These are phyloP conservation scores for Tenebrosternarchus preto DNA, from an alignment of 2,113 vertebrate genomes.

Conservation along the genomic window DNA sequence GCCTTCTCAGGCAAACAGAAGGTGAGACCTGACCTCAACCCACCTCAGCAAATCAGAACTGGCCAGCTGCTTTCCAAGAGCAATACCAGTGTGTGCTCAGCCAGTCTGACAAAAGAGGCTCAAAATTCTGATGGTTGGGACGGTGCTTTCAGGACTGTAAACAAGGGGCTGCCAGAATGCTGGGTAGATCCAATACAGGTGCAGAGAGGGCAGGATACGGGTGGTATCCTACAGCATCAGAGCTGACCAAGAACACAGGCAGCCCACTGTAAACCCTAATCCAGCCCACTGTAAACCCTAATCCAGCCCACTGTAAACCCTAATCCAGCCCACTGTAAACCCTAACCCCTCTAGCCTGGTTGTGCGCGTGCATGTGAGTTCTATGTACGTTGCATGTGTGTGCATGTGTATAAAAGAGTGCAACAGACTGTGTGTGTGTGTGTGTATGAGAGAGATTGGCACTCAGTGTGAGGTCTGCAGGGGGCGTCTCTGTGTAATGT, in stretches of 20 bases:
- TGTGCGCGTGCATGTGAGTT: too few relatives aligned
- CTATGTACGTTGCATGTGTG: not conserved
- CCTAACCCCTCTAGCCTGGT: not conserved
- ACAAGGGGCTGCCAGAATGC: too few relatives aligned
- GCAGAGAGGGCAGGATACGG: not conserved
- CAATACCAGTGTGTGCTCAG: too few relatives aligned
- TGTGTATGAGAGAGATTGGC: not conserved
- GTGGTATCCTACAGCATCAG: not conserved
- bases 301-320: not conserved
- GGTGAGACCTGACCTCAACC: conserved; percentile 81
- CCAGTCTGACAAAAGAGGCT: too few relatives aligned
- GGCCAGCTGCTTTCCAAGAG: not conserved
- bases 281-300: not conserved
- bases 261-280: not conserved
- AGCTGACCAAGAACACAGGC: not conserved
- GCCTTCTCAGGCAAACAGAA: conserved; percentile 99
- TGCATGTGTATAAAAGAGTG: not conserved
- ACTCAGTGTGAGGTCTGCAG: too few relatives aligned
- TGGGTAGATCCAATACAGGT: too few relatives aligned
- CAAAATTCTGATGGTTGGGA: too few relatives aligned
- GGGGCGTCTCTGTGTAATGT: too few relatives aligned
- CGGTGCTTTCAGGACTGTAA: too few relatives aligned
- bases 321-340: too few relatives aligned
- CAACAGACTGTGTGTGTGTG: not conserved
- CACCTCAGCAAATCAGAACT: conserved; percentile 17